Conservation (phyloP, 2,888 invertebrate genomes). For the Corbicula japonica region DNA sequence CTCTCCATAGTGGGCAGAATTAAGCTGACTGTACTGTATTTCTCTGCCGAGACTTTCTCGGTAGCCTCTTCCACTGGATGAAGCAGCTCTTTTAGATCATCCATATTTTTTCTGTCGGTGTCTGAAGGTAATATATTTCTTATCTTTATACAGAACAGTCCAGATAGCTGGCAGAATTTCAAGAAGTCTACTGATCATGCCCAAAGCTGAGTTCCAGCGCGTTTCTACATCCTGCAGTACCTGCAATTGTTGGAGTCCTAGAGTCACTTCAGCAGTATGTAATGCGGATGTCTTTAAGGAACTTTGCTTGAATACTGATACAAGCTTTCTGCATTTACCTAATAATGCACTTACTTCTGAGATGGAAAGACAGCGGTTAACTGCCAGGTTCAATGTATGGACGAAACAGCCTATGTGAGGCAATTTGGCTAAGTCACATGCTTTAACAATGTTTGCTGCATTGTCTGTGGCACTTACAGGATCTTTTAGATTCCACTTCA, state of each 20-base stretch:
- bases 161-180: conserved; percentile 5
- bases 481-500: too few relatives aligned
- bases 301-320: neutral
- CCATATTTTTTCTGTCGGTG: too few relatives aligned
- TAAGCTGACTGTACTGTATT: too few relatives aligned
- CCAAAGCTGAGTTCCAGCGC: conserved; percentile 3
- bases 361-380: neutral
- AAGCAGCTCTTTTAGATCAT: too few relatives aligned
- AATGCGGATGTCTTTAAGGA: neutral
- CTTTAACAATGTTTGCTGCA: too few relatives aligned
- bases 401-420: too few relatives aligned
- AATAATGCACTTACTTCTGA: conserved; percentile 3
- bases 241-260: conserved; percentile 3
- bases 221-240: conserved; percentile 6
- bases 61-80: too few relatives aligned
- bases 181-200: conserved; percentile 5
- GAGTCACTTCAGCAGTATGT: neutral
- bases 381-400: too few relatives aligned
- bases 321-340: conserved; percentile 8
- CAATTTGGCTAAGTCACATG: too few relatives aligned
- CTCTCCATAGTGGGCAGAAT: too few relatives aligned
- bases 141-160: conserved; percentile 6
- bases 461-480: too few relatives aligned
- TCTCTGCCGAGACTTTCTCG: too few relatives aligned
- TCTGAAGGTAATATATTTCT: neutral